Evolutionary conservation across 2,888 invertebrate genomes (phyloP), one percentile per base, ranked within the genome.

Genomic region (Diplazon laetatorius): DNA sequence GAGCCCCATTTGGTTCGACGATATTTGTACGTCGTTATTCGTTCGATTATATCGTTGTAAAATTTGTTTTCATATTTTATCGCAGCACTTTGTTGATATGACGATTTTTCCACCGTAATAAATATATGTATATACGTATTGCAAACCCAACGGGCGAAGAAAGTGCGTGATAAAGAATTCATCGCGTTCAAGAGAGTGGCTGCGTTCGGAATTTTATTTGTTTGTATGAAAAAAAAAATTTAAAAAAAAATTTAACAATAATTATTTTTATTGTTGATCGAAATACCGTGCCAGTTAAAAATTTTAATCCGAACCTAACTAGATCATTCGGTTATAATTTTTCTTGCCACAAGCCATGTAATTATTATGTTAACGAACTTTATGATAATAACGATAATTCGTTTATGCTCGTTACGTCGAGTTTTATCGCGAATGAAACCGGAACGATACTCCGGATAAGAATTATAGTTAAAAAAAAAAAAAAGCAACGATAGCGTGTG

Each of bases 1-100:
- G 30, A 5, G 6, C 22, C 14, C 20, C 10, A 12, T 30, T 35
- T 63, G 18, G 57, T 25, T 30, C 52, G 22, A 14, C 48, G 50
- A 55, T n/a, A 22, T 14, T 68, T 69, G 73, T 69, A 48, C 48
- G 18, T 44, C 74, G 68, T 77, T 76, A 70, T 73, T 78, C 71
- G 68, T 57, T 68, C 70, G 66, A 80, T 65, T 82, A 76, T 80
- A 82, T 78, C 65, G 80, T 69, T 60, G 73, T 8, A 37, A 37
- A 77, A 82, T 76, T 78, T 80, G 78, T 80, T 69, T n/a, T 52
- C 68, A 63, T 69, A 82, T 70, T 82, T 81, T 80, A 81, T 82
- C 69, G 78, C 65, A 60, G 69, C 79, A 80, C 82, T 80, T 63
- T 69, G 48, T 62, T 50, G 55, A 66, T 63, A n/a, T 69, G 65